Base-by-base conservation (phyloP, 2,113 vertebrate species). In the Leptobrachium ailaonicum region DNA sequence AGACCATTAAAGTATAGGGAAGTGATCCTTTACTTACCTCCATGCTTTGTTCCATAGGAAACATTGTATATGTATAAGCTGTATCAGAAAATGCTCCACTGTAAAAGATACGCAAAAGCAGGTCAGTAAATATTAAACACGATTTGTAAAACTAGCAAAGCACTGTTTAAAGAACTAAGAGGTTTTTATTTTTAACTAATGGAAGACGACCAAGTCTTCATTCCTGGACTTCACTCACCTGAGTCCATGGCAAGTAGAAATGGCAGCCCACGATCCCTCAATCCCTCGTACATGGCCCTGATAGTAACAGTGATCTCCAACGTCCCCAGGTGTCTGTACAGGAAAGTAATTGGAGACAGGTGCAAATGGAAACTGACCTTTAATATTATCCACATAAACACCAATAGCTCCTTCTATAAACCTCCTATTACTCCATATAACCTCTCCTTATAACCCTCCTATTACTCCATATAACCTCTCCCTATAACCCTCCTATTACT, bases 261-360 rank as follows among this genome's bases (percentile, higher is more conserved):
- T 85, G 11, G 96, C 96, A 0, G 83, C 97, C 74, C 96, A 98
- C 70, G 97, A 98, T 41, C 60, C 82, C 0, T 89, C 87, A 75
- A 88, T 86, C 41, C 92, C 95, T 63, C 97, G 91, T 54, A 98
- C 73, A 47, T 75, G 85, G 14, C 97, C 97, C 11, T 98, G 97
- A 91, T 99, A 99, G 88, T 98, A 98, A 88, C 97, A 99, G 87
- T 98, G 96, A 84, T 98, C 97, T 45, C 94, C 94, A 0, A 90
- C 76, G 0, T 43, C 42, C 70, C 94, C 95, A 20, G 64, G 71
- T 12, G n/a, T 75, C 97, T 99, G 90, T 4, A 71, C 20, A 74
- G 50, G 1, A 54, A 54, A 11, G 50, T 54, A 1, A 32, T 32
- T 32, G 20, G 20, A 32, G 47, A 50, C 8, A 50, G 47, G 8